A percentile compares a stretch with the other conserved stretches of the same genome.
These are phyloP conservation scores for Vimba vimba DNA, from an alignment of 2,113 vertebrate species.

Conservation along the genomic window DNA sequence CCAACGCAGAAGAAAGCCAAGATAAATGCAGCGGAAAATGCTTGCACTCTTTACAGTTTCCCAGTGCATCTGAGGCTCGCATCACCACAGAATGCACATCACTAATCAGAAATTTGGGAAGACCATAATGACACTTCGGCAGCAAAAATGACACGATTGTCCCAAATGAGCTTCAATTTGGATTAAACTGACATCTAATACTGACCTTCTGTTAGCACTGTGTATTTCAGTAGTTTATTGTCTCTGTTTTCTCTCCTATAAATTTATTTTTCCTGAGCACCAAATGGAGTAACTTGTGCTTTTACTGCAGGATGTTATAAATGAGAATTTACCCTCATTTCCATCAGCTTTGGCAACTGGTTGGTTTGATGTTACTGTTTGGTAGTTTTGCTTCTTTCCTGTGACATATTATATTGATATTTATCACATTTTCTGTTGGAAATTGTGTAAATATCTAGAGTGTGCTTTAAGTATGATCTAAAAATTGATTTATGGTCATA, in stretches of 20 bases:
- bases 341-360: constrained; percentile 92
- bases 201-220: constrained; percentile 25
- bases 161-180: neutral
- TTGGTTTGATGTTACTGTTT: constrained; percentile 87
- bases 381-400: neutral
- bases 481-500: neutral
- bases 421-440: neutral
- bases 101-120: neutral
- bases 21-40: neutral
- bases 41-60: neutral
- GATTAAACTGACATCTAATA: neutral
- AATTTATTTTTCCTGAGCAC: constrained; percentile 80
- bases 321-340: constrained; percentile 97
- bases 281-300: constrained; percentile 99
- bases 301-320: constrained; percentile 99
- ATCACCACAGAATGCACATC: neutral
- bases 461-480: neutral
- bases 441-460: neutral
- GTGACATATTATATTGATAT: neutral
- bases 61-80: neutral
- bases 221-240: constrained; percentile 66
- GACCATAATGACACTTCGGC: neutral
- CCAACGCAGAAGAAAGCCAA: neutral
- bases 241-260: constrained; percentile 59
- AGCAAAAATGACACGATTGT: neutral